Conservation (phyloP, 2,888 invertebrate genomes). For the Caenorhabditis sp. region DNA sequence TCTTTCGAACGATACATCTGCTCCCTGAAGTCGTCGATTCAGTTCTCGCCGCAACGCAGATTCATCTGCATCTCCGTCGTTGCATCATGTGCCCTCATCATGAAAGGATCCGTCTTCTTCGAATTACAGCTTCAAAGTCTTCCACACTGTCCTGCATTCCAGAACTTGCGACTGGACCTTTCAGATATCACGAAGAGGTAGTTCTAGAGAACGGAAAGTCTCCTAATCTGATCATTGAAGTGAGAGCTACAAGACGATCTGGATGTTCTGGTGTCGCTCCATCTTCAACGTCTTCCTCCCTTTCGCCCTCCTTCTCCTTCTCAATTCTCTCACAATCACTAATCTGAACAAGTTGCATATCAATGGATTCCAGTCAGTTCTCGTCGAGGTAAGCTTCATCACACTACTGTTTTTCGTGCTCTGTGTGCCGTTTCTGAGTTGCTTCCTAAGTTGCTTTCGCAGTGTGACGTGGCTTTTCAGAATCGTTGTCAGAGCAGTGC, state of each 20-base stretch:
- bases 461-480: slow-evolving; percentile 34
- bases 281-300: slow-evolving; percentile 76
- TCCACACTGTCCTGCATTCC: slow-evolving; percentile 67
- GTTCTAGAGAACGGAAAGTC: too few species aligned
- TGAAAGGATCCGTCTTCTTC: slow-evolving; percentile 70
- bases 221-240: slow-evolving; percentile 32
- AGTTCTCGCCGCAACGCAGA: slow-evolving; percentile 58
- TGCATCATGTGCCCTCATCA: slow-evolving; percentile 58
- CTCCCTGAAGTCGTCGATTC: slow-evolving; percentile 58
- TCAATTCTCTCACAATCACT: slow-evolving; percentile 67
- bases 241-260: slow-evolving; percentile 64
- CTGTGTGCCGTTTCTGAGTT: slow-evolving; percentile 19
- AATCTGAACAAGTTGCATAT: slow-evolving; percentile 62
- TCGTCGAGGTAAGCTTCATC: slow-evolving; percentile 56
- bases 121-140: slow-evolving; percentile 63
- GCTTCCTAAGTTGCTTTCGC: neutral
- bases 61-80: slow-evolving; percentile 53
- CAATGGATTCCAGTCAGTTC: slow-evolving; percentile 65
- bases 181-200: slow-evolving; percentile 66
- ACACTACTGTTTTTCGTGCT: neutral
- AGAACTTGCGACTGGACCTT: slow-evolving; percentile 53
- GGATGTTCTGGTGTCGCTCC: slow-evolving; percentile 75
- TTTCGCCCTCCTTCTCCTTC: slow-evolving; percentile 70
- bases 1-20: slow-evolving; percentile 76
- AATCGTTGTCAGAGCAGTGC: slow-evolving; percentile 50